These are phyloP conservation scores for Clamator glandarius DNA, from an alignment of 2,797 vertebrate genomes.

Conservation along the genomic window DNA sequence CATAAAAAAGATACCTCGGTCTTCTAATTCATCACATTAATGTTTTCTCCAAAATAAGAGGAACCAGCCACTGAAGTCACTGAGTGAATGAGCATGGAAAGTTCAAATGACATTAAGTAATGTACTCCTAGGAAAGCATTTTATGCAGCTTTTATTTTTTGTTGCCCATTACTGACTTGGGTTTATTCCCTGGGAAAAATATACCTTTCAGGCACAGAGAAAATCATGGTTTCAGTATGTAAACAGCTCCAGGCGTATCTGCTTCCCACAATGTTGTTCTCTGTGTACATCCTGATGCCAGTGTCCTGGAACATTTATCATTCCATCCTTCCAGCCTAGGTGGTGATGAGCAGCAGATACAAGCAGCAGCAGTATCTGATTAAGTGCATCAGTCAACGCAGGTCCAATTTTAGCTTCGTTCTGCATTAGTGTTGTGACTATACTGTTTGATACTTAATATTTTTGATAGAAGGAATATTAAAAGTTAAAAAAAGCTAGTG, in stretches of 20 bases:
- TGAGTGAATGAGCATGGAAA: not conserved
- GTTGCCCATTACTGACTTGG: not conserved
- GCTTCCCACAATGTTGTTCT: rapidly evolving
- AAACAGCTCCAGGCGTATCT: not conserved
- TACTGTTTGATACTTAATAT: not conserved
- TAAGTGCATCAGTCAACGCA: not conserved
- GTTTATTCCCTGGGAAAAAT: not conserved
- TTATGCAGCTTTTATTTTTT: not conserved
- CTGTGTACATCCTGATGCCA: not conserved
- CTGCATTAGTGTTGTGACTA: not conserved
- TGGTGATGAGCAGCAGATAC: not conserved
- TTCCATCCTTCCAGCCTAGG: not conserved
- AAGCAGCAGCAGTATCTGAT: not conserved
- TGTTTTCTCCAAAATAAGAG: not conserved
- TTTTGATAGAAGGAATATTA: slow-evolving; percentile 18
- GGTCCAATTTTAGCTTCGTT: not conserved
- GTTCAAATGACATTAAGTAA: not conserved
- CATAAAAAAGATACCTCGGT: not conserved
- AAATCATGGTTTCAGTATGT: not conserved
- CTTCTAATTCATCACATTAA: not conserved
- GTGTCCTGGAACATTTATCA: not conserved
- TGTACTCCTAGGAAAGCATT: not conserved
- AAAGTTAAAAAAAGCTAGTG: slow-evolving; percentile 11
- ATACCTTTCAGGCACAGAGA: not conserved
- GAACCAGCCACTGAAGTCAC: not conserved